phyloP scores from a whole-genome alignment of 2,113 vertebrate species.

The Pomatorhinus ruficollis region DNA sequence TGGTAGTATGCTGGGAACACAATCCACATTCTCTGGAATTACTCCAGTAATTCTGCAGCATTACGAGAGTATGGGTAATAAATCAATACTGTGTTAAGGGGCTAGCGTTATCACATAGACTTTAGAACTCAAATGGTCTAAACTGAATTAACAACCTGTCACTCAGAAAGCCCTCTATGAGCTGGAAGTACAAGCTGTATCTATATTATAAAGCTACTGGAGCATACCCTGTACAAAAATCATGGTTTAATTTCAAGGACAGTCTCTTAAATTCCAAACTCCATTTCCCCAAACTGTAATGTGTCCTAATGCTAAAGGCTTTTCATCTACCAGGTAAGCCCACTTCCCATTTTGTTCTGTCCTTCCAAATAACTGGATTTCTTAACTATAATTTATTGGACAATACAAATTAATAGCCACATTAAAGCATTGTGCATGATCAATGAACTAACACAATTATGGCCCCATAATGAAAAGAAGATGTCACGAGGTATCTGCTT shows the following conservation, averaged over 20 bases:
- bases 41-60: neutral
- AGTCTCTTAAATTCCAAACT: neutral
- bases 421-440: neutral
- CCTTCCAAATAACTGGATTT: neutral
- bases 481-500: neutral
- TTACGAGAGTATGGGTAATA: neutral
- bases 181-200: neutral
- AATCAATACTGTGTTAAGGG: neutral
- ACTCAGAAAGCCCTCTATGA: neutral
- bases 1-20: neutral
- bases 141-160: neutral
- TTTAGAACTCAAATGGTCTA: neutral
- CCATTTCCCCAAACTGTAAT: neutral
- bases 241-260: neutral
- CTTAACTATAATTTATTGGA: neutral
- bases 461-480: neutral
- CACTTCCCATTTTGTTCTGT: neutral
- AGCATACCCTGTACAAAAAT: neutral
- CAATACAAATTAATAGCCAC: neutral
- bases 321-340: neutral
- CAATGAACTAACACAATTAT: neutral
- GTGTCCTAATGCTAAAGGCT: neutral
- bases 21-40: neutral
- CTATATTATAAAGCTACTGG: neutral
- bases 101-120: neutral